These are phyloP conservation scores for Sebastes baramenuke DNA, from an alignment of 2,797 vertebrate genomes.

Conservation along the genomic window DNA sequence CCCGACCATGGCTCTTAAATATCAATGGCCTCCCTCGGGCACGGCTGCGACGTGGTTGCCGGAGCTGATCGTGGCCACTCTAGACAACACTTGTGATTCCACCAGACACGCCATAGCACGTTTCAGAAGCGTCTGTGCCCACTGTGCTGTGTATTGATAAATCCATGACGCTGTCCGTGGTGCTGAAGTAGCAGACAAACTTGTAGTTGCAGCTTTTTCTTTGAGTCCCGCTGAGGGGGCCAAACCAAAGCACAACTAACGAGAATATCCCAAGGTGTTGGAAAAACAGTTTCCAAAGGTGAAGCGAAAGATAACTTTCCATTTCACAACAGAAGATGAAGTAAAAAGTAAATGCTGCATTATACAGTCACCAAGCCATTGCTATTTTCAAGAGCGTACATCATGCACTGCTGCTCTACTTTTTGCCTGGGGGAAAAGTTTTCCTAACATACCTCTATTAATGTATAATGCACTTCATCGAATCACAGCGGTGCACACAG, in stretches of 20 bases:
- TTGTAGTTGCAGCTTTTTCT: no score
- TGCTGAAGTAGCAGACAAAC: no score
- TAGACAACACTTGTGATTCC: no score
- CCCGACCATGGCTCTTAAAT: no score
- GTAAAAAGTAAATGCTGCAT: conserved; percentile 2
- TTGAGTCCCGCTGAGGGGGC: no score
- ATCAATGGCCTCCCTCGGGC: no score
- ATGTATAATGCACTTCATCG: conserved; percentile 19
- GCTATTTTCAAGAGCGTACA: conserved; percentile 22
- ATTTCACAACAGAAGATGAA: background rate
- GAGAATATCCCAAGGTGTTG: background rate
- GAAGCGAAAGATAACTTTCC: background rate
- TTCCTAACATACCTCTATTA: conserved; percentile 6
- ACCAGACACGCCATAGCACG: no score
- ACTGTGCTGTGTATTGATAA: no score
- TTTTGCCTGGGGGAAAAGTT: conserved; percentile 13
- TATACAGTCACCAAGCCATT: background rate
- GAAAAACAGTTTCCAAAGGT: background rate
- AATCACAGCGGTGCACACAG: background rate
- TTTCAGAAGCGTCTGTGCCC: no score
- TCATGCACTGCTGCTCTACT: conserved; percentile 12
- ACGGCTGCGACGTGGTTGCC: no score
- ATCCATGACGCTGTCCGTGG: no score
- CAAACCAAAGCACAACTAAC: background rate
- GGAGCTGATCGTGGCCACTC: no score